Evolutionary conservation across 2,113 vertebrate genomes (phyloP), one percentile per base, ranked within the genome.

Genomic region (Ceyx cyanopectus): DNA sequence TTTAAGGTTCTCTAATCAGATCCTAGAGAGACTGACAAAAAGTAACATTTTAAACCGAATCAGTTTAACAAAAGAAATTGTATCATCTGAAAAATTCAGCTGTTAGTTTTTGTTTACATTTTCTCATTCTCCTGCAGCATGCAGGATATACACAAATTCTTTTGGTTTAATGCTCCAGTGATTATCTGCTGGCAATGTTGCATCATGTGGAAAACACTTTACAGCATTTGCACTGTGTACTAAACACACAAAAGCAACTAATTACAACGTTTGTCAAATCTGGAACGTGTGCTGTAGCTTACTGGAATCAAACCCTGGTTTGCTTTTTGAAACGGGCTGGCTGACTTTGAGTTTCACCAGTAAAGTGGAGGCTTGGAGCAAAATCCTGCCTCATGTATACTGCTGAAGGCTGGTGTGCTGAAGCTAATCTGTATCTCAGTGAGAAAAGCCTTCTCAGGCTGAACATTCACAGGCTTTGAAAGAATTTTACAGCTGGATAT

Each of bases 401-500:
- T 77, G 88, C 93, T 92, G 63, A 92, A 82, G 93, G 80, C 81
- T 92, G 89, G 51, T 74, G 53, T 45, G 78, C 84, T 85, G 81
- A 77, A 83, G 53, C 68, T 72, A 63, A 91, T 89, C 92, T 87
- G 8, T 81, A 77, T 83, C 94, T 92, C 5, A 1, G 56, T 20
- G 60, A 92, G 89, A 93, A 94, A 94, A 94, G 45, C 68, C 68
- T 91, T 95, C 81, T 92, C 89, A 37, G 78, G 86, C 87, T 93
- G 89, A 96, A 94, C 82, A 41, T 80, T 85, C 85, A 81, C 40
- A 94, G 72, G n/a, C 53, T 74, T 81, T 89, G 92, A 92, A 92
- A 91, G 95, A 89, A 96, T 93, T 96, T 93, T 96, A 94, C 92
- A 95, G 94, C 85, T 91, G 87, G 92, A 89, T 93, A 56, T 95